A percentile compares a stretch with the other conserved stretches of the same genome.
Conservation (phyloP, 2,113 vertebrate species). For the Mastomys coucha region DNA sequence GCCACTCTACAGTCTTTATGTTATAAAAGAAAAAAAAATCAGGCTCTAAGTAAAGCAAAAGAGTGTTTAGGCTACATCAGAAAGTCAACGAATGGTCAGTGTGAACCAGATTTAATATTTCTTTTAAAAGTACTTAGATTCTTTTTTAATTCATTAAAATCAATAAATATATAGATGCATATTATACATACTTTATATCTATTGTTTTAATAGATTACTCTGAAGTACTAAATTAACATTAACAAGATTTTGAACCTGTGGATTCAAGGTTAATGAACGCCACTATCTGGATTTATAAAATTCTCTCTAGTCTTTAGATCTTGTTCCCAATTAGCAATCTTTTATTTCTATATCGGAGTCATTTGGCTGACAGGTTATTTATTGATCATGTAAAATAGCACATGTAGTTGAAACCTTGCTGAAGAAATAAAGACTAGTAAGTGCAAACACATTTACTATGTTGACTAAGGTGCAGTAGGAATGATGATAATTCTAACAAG, state of each 20-base stretch:
- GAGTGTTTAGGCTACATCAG: constrained; percentile 22
- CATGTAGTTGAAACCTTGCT: constrained; percentile 57
- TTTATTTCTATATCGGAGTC: constrained; percentile 36
- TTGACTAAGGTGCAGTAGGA: constrained; percentile 52
- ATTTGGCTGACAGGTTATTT: constrained; percentile 51
- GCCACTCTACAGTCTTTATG: not conserved
- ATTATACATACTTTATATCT: constrained; percentile 33
- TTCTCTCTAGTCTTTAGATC: constrained; percentile 40
- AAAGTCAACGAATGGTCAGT: constrained; percentile 50
- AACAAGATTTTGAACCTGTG: constrained; percentile 62
- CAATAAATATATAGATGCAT: constrained; percentile 47
- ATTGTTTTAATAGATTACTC: constrained; percentile 37
- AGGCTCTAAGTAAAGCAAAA: constrained; percentile 25
- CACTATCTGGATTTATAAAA: constrained; percentile 27
- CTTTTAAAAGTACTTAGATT: constrained; percentile 47
- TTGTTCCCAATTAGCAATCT: constrained; percentile 38
- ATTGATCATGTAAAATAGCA: constrained; percentile 68
- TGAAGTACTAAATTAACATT: constrained; percentile 43
- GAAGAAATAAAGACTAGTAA: constrained; percentile 68
- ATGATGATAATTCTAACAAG: constrained; percentile 77
- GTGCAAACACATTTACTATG: constrained; percentile 55
- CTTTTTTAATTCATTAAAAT: constrained; percentile 57
- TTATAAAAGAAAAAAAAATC: not conserved
- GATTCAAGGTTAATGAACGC: constrained; percentile 51
- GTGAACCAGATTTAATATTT: constrained; percentile 43